These are phyloP conservation scores for Pterophyllum scalare DNA, from an alignment of 2,113 vertebrate genomes.

Conservation along the genomic window DNA sequence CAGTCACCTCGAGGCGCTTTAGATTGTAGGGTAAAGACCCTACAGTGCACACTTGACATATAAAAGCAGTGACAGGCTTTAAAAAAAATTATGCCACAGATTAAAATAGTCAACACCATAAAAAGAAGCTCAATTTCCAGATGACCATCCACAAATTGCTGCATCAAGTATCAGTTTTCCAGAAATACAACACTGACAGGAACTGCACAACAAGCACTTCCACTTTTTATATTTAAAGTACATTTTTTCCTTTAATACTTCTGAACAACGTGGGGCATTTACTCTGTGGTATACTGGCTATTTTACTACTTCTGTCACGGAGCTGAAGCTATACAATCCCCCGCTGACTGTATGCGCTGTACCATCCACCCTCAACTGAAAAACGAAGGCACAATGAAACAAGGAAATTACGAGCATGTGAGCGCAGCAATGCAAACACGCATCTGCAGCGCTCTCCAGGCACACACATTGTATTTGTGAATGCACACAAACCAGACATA, in stretches of 20 bases:
- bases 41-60: not conserved
- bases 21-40: not conserved
- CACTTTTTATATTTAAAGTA: not conserved
- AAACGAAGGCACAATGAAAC: slow-evolving; percentile 25
- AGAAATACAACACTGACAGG: not conserved
- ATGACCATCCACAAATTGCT: not conserved
- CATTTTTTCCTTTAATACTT: not conserved
- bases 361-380: not conserved
- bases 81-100: not conserved
- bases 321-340: not conserved
- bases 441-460: slow-evolving; percentile 28
- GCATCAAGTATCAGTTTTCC: not conserved
- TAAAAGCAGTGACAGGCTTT: not conserved
- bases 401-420: not conserved
- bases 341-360: too few species aligned
- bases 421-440: not conserved
- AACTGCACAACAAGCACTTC: not conserved
- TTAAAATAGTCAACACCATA: not conserved
- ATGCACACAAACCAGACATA: slow-evolving; percentile 41
- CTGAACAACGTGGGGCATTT: not conserved
- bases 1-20: not conserved
- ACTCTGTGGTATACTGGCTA: not conserved
- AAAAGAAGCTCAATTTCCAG: not conserved
- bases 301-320: not conserved
- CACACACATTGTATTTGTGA: not conserved